Percentiles rank a stretch among this genome's conserved stretches.
These are phyloP conservation scores for Gopherus evgoodei DNA, from an alignment of 2,113 vertebrate species.

Conservation along the genomic window DNA sequence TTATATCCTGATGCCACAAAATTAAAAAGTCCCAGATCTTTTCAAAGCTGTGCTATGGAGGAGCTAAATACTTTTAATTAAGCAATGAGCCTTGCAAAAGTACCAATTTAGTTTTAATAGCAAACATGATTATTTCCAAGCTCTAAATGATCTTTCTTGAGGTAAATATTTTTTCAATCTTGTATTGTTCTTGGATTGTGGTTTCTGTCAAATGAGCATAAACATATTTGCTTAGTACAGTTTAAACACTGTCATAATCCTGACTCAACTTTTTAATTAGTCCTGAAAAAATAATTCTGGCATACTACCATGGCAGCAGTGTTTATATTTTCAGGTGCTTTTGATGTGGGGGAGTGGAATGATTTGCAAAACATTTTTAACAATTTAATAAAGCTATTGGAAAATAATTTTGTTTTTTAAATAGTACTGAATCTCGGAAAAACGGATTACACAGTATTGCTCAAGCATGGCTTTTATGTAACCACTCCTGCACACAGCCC, in stretches of 20 bases:
- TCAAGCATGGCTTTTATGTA: not conserved
- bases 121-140: not conserved
- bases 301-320: not conserved
- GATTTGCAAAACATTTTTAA: not conserved
- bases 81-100: not conserved
- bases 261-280: not conserved
- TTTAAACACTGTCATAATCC: not conserved
- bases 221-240: not conserved
- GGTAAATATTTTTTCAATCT: not conserved
- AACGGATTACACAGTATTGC: not conserved
- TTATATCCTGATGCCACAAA: conserved; percentile 29
- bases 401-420: not conserved
- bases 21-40: conserved; percentile 34
- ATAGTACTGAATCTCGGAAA: not conserved
- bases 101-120: not conserved
- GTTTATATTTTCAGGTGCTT: not conserved
- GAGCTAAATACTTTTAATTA: conserved; percentile 23
- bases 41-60: not conserved
- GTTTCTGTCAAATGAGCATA: not conserved
- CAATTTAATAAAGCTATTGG: not conserved
- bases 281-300: not conserved
- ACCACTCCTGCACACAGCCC: not conserved
- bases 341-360: not conserved
- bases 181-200: not conserved
- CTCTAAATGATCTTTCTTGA: not conserved